These are phyloP conservation scores for Heliopora coerulea DNA, from an alignment of 92 coral and sea anemone genomes.

Conservation along the genomic window DNA sequence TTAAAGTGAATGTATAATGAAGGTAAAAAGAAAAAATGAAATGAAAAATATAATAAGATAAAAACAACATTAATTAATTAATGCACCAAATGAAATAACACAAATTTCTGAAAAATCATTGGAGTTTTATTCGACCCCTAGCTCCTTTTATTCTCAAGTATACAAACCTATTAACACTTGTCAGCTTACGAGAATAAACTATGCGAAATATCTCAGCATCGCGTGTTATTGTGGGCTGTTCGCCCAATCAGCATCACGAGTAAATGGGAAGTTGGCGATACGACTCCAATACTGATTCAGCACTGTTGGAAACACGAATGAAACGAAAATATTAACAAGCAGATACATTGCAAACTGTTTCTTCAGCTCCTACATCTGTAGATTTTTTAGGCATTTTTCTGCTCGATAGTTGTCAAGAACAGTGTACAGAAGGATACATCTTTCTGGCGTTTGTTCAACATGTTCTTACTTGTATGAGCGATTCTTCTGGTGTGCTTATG, in stretches of 20 bases:
- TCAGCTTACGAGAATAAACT: conserved; percentile 6
- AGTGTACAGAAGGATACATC: not conserved
- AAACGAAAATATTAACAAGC: conserved; percentile 14
- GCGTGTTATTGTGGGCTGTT: conserved; percentile 39
- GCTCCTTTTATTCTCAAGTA: no score
- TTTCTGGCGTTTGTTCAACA: no score
- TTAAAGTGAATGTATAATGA: no score
- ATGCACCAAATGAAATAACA: no score
- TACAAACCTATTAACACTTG: no score
- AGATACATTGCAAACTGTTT: conserved; percentile 16
- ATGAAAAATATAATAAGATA: no score
- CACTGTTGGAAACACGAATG: conserved; percentile 11
- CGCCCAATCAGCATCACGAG: conserved; percentile 33
- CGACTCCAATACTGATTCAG: conserved; percentile 32
- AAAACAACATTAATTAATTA: no score
- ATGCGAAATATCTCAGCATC: conserved; percentile 31
- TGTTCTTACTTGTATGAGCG: no score
- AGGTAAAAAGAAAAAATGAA: no score
- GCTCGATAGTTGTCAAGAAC: not conserved
- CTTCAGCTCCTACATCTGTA: not conserved
- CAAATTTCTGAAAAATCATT: no score
- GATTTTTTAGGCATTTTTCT: not conserved
- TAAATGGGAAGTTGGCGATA: conserved; percentile 18
- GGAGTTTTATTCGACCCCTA: no score
- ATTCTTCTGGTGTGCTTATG: not conserved